phyloP scores from a whole-genome alignment of 2,888 invertebrate species.

The Drosophila atripex region DNA sequence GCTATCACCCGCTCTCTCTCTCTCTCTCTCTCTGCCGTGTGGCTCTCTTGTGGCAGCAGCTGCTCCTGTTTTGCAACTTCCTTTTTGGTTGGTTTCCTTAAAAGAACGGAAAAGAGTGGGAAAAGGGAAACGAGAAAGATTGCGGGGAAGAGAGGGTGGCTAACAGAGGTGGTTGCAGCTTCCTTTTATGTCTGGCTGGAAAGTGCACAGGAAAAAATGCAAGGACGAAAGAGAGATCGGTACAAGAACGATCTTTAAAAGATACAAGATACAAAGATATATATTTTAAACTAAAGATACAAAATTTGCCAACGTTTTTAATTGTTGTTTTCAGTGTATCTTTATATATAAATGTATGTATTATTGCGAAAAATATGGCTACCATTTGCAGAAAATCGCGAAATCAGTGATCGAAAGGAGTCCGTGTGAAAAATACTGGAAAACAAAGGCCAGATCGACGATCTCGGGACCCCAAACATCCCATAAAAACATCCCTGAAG shows the following conservation, averaged over 20 bases:
- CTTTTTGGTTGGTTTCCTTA: constrained; percentile 60
- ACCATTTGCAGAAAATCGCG: background rate
- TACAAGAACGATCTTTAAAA: background rate
- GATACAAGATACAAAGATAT: constrained; percentile 1
- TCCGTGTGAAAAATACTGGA: constrained; percentile 13
- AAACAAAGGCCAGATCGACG: constrained; percentile 9
- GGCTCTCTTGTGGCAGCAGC: constrained; percentile 45
- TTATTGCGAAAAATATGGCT: constrained; percentile 1
- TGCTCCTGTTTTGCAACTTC: constrained; percentile 54
- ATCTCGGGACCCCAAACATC: constrained; percentile 15
- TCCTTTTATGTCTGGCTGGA: constrained; percentile 52
- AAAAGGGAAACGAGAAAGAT: background rate
- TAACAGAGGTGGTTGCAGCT: constrained; percentile 46
- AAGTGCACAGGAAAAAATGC: constrained; percentile 46
- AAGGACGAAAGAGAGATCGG: constrained; percentile 9
- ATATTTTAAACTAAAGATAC: background rate
- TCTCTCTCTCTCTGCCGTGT: background rate
- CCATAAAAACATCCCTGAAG: constrained; percentile 5
- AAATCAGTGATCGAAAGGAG: constrained; percentile 19
- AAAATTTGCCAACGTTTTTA: no score
- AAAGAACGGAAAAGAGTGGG: constrained; percentile 11
- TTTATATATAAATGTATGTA: background rate
- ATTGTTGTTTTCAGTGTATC: background rate
- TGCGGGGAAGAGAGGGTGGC: background rate
- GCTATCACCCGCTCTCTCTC: background rate